Evolutionary conservation across 2,888 invertebrate genomes (phyloP), one percentile per base, ranked within the genome.

Genomic region (Stictocephala bisonia): DNA sequence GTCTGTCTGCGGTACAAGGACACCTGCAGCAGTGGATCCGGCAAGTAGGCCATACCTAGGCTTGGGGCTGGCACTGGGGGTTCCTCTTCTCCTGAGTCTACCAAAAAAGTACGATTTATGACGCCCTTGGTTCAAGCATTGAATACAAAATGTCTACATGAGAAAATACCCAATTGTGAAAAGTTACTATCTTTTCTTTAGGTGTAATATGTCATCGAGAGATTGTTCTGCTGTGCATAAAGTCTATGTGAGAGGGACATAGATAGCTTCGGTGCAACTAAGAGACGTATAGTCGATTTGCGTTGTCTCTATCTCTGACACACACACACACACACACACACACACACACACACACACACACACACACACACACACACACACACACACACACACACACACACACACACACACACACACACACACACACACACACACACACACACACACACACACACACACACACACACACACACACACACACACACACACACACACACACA

Each of bases 1-100:
- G 60, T 60, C 41, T 60, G 60, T 1, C 60, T 35, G 2, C 60
- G 60, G 41, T 60, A 60, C 13, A 60, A 6, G n/a, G 60, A 60
- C 2, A 60, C 60, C 22, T 40, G 60, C 3, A 60, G 60, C 1
- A 60, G 60, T 24, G 60, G 60, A 24, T 60, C 60, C 3, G 60
- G 60, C 3, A 60, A 22, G 18, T 40, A 60, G 1, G 60, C 60
- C 40, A 60, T 35, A 7, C 60, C 60, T 2, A 60, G 41, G 41
- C 40, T 40, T 1, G 60, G 60, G 11, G 6, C 15, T 1, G 60
- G 60, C 9, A 40, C 40, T 3, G 60, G 40, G 1, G 60, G 60
- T 41, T 60, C 60, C 40, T 60, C 40, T 24, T 40, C 15, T n/a
- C 60, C 60, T 40, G 22, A 13, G 11, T 11, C 50, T 72, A 6